A percentile compares a stretch with the other conserved stretches of the same genome.
Evolutionary conservation across 2,888 invertebrate species (phyloP).

Genomic region (Monochamus alternatus): DNA sequence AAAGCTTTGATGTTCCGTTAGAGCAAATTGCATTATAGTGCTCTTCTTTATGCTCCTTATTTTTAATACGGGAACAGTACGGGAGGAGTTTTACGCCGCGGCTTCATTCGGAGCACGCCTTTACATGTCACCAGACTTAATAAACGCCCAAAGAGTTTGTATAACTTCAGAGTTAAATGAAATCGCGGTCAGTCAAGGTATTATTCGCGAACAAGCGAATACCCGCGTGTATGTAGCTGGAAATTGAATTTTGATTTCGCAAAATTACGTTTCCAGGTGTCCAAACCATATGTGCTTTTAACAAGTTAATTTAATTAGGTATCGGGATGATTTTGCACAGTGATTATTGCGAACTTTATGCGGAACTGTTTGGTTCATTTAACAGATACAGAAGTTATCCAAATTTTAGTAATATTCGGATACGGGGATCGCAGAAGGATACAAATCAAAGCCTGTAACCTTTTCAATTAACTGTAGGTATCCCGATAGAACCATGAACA

Average conservation of each 20-base stretch:
- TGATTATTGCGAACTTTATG: too few species aligned
- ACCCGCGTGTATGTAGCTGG: conserved; percentile 24
- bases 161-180: conserved; percentile 25
- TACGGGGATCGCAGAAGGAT: too few species aligned
- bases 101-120: conserved; percentile 1
- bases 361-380: too few species aligned
- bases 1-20: conserved; percentile 20
- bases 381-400: too few species aligned
- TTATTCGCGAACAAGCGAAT: conserved; percentile 16
- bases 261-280: conserved; percentile 26
- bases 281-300: neutral
- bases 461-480: too few species aligned
- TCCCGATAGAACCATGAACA: too few species aligned
- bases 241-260: conserved; percentile 30
- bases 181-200: conserved; percentile 25
- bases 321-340: too few species aligned
- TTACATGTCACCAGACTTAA: conserved; percentile 26
- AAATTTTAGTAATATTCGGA: too few species aligned
- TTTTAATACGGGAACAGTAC: conserved; percentile 10
- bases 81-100: conserved; percentile 10
- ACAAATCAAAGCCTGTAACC: too few species aligned
- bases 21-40: conserved; percentile 41
- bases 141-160: conserved; percentile 23
- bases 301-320: neutral
- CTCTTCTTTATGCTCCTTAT: conserved; percentile 20